These are phyloP conservation scores for Temnothorax curvispinosus DNA, from an alignment of 1,140 invertebrate genomes.

Conservation along the genomic window DNA sequence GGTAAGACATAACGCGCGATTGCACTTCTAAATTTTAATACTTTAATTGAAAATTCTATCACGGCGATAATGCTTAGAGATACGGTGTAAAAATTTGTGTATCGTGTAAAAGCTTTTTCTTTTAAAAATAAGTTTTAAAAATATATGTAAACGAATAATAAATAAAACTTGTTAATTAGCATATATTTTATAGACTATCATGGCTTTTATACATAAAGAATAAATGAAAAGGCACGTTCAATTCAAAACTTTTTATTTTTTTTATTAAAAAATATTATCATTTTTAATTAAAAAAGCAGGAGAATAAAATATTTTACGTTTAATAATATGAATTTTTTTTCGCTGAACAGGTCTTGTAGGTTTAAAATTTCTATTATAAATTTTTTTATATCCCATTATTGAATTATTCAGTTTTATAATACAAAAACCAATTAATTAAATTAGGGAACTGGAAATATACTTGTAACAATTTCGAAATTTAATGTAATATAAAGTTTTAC, in stretches of 20 bases:
- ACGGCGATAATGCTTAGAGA: background rate
- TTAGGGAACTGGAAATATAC: conserved; percentile 58
- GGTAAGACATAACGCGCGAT: background rate
- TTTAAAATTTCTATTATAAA: conserved; percentile 14
- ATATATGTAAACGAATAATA: background rate
- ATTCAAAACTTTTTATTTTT: conserved; percentile 25
- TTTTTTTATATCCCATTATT: conserved; percentile 65
- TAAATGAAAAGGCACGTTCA: conserved; percentile 2
- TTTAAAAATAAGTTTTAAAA: background rate
- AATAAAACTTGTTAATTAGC: background rate
- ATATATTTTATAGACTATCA: background rate
- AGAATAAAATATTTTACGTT: background rate
- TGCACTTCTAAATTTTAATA: conserved; percentile 15
- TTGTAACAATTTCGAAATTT: conserved; percentile 53
- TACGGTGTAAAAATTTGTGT: background rate
- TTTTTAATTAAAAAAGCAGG: background rate
- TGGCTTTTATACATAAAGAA: background rate
- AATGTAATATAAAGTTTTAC: conserved; percentile 51
- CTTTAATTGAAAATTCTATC: background rate
- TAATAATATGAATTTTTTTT: background rate
- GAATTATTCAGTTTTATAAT: conserved; percentile 71
- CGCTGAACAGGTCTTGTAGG: background rate
- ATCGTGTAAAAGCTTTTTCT: background rate
- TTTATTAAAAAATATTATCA: conserved; percentile 12
- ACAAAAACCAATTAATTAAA: conserved; percentile 75